Percentiles rank a stretch among this genome's conserved stretches.
These are phyloP conservation scores for Phaetusa simplex DNA, from an alignment of 2,113 vertebrate genomes.

Conservation along the genomic window DNA sequence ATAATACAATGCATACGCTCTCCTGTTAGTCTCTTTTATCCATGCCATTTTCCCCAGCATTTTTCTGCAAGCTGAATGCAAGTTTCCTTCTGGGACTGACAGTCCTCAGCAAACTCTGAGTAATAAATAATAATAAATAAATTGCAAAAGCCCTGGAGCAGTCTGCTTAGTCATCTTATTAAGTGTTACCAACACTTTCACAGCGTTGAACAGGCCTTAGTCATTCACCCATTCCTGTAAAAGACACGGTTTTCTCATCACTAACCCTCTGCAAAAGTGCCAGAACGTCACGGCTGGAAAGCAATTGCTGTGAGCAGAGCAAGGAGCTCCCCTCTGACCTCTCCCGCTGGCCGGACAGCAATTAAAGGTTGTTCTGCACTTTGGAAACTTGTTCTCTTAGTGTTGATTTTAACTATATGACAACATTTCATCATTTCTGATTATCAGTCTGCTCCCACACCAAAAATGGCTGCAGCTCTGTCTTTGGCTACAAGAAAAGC, in stretches of 20 bases:
- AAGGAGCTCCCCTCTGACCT: neutral
- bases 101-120: conserved; percentile 19
- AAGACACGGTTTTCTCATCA: conserved; percentile 46
- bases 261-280: neutral
- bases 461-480: neutral
- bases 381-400: neutral
- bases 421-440: neutral
- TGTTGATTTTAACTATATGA: neutral
- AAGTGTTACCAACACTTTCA: conserved; percentile 54
- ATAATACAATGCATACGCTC: neutral
- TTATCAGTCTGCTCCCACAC: neutral
- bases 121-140: conserved; percentile 62
- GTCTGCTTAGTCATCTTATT: conserved; percentile 59
- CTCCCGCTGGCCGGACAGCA: neutral
- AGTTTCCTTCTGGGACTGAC: conserved; percentile 11
- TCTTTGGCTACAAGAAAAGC: neutral
- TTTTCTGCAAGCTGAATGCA: neutral
- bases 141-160: neutral
- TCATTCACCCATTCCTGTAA: conserved; percentile 15
- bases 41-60: neutral
- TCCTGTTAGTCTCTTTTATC: neutral
- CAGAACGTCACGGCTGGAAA: neutral
- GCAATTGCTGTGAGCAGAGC: neutral
- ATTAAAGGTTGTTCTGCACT: neutral
- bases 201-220: conserved; percentile 15